These are phyloP conservation scores for Solen grandis DNA, from an alignment of 1,140 invertebrate genomes.

Conservation along the genomic window DNA sequence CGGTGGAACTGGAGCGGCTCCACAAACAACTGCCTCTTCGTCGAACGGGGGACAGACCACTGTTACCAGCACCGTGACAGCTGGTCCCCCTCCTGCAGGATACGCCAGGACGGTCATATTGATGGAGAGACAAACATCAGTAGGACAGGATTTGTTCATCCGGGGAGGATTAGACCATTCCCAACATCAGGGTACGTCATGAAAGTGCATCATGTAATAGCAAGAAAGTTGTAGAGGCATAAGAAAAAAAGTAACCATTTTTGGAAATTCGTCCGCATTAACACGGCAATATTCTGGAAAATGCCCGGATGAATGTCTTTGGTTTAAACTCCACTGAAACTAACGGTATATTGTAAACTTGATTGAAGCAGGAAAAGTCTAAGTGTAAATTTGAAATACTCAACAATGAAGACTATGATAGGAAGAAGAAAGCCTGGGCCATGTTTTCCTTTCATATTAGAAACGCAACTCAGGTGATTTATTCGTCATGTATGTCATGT, in stretches of 20 bases:
- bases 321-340: neutral
- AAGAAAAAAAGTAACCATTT: neutral
- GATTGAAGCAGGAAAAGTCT: too few relatives aligned
- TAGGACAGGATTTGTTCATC: conserved; percentile 82
- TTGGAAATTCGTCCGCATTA: neutral
- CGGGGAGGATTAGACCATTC: conserved; percentile 80
- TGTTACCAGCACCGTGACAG: too few relatives aligned
- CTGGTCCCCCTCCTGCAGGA: conserved; percentile 28
- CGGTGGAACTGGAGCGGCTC: neutral
- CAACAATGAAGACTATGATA: too few relatives aligned
- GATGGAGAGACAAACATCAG: conserved; percentile 76
- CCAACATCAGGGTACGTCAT: conserved; percentile 59
- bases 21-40: neutral
- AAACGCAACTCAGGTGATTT: too few relatives aligned
- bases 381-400: too few relatives aligned
- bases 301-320: too few relatives aligned
- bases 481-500: too few relatives aligned
- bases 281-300: neutral
- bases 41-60: too few relatives aligned
- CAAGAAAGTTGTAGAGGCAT: neutral
- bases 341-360: neutral
- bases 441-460: too few relatives aligned
- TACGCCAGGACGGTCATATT: conserved; percentile 78
- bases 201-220: too few relatives aligned
- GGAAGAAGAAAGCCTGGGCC: too few relatives aligned